Base-by-base conservation (phyloP, 2,113 vertebrate genomes). In the Lathamus discolor region DNA sequence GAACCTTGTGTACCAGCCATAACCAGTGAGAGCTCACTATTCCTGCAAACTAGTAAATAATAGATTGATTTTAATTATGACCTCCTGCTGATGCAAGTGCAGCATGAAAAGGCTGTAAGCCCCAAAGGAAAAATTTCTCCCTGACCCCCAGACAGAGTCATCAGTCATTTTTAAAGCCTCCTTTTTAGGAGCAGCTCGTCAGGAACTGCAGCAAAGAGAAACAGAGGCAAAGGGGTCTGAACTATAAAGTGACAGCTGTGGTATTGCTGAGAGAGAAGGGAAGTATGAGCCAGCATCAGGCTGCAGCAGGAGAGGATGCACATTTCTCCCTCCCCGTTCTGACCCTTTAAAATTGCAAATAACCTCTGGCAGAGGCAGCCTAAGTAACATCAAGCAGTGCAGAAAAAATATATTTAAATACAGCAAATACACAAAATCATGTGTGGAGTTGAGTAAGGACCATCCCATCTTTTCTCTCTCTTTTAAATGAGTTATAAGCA, bases 271-370 rank as follows among this genome's bases (percentile, higher is more conserved):
- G 48, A 63, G 24, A 41, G 3, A 11, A 69, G 13, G 33, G 28
- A 66, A 48, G 10, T 6, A 44, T 1, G 1, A 37, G 14, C 17
- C 55, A 24, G 9, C 11, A 4, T 0, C 17, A 48, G 35, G 43
- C 15, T 43, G 14, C 24, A 8, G 39, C n/a, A 74, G 44, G 22
- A 2, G 11, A 75, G 41, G 86, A 28, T 17, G 62, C 17, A 7
- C 3, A 0, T 18, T 19, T 13, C 10, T 82, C 49, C 13, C 23
- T 64, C 41, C 31, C 14, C 9, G 3, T 41, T 66, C 78, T 44
- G 24, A 31, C 54, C 54, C 44, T 28, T 27, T 7, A 14, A 18
- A 67, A 63, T 9, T 57, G 33, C 9, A 28, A 52, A 55, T 4
- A 35, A 75, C 43, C n/a, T 46, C 27, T 10, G 44, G 14, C 75